A percentile compares a stretch with the other conserved stretches of the same genome.
Evolutionary conservation across 1,140 invertebrate genomes (phyloP).

Genomic region (Caenorhabditis brenneri): DNA sequence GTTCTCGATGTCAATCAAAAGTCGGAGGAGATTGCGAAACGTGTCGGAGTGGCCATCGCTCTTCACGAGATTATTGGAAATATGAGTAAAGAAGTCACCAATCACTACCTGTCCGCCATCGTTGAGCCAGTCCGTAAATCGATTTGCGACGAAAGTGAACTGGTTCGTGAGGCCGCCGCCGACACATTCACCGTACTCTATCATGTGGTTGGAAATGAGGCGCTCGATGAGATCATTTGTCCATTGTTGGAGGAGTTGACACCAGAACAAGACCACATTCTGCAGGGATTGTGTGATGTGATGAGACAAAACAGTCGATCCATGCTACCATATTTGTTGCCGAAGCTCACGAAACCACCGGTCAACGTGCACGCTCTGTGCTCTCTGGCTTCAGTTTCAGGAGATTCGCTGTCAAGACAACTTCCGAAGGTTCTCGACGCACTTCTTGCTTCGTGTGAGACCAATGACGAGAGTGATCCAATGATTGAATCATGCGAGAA

Average conservation of each 20-base stretch:
- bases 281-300: slow-evolving; percentile 45
- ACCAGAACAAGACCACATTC: slow-evolving; percentile 55
- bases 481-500: slow-evolving; percentile 51
- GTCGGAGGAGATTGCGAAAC: slow-evolving; percentile 85
- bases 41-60: slow-evolving; percentile 97
- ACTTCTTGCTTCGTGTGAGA: slow-evolving; percentile 22
- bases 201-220: slow-evolving; percentile 82
- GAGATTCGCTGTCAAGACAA: slow-evolving; percentile 24
- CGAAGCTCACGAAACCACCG: slow-evolving; percentile 47
- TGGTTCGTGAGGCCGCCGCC: slow-evolving; percentile 90
- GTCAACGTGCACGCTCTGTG: slow-evolving; percentile 51
- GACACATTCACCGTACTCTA: slow-evolving; percentile 81
- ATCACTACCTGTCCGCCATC: slow-evolving; percentile 47
- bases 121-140: slow-evolving; percentile 69
- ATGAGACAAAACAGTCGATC: slow-evolving; percentile 45
- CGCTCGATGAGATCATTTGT: slow-evolving; percentile 95
- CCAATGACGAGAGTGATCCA: slow-evolving; percentile 43
- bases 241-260: slow-evolving; percentile 83
- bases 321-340: slow-evolving; percentile 46
- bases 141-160: slow-evolving; percentile 87
- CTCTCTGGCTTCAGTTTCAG: slow-evolving; percentile 43
- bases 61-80: slow-evolving; percentile 96
- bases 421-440: slow-evolving; percentile 46
- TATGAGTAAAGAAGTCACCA: slow-evolving; percentile 50
- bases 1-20: slow-evolving; percentile 91